Base-by-base conservation (phyloP, 1,140 invertebrate genomes). In the Hyposmocoma kahamanoa region DNA sequence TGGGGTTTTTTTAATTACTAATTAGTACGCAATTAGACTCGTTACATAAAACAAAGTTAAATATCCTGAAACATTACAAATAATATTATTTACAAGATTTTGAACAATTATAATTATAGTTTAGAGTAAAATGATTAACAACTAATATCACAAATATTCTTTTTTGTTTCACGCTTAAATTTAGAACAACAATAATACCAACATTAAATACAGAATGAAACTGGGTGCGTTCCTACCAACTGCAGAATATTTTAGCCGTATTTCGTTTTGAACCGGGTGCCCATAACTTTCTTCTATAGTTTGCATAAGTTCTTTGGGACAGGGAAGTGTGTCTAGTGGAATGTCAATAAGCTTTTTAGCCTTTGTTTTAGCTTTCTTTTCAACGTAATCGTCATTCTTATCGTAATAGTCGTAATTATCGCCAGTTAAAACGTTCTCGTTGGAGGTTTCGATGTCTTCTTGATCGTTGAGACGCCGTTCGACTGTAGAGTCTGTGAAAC, bases 101-200 rank as follows among this genome's bases (percentile, higher is more conserved):
- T n/a, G n/a, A n/a, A n/a, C n/a, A 51, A 64, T 47, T n/a, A n/a
- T n/a, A n/a, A n/a, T n/a, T n/a, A n/a, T n/a, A n/a, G n/a, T n/a
- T n/a, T n/a, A n/a, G n/a, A n/a, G n/a, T 69, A 65, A 51, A 54
- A 56, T 57, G 63, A 63, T 61, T 79, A 73, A 67, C 56, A 44
- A 67, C 78, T 84, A 82, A 74, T 82, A 82, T 84, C 78, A 84
- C 78, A 82, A 81, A 79, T 59, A 67, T 59, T 34, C 72, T 73
- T 63, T 56, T 62, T 59, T 42, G 42, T 32, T 53, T 41, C 42
- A 45, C 46, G 50, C 51, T 58, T 51, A 45, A 43, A 41, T 59
- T 71, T 68, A 78, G 60, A 72, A 55, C 43, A 82, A 42, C 50
- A 76, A 46, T 48, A 61, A 47, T 6, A 28, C 24, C 26, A 82